Evolutionary conservation across 2,797 vertebrate species (phyloP), one percentile per base, ranked within the genome.

Genomic region (Oceanodroma leucorhoa): DNA sequence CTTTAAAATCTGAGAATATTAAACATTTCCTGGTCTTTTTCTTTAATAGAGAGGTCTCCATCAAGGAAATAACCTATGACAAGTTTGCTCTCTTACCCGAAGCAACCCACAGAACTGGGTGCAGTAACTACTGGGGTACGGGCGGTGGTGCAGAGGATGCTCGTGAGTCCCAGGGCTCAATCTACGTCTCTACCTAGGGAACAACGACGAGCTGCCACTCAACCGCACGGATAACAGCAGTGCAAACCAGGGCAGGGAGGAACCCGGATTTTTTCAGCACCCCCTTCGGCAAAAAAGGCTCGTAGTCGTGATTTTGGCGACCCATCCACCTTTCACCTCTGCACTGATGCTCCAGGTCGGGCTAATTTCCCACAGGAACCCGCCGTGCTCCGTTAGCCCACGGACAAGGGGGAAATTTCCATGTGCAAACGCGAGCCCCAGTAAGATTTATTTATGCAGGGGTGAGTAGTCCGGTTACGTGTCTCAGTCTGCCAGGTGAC

Each of bases 401-500:
- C 0, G 1, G 83, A 27, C 21, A 71, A 85, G 71, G 6, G 11
- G 55, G 84, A 94, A 19, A 91, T 76, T 89, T 88, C 93, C 85
- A 70, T 0, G 36, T 2, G 5, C 65, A 60, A 64, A 62, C 9
- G 43, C 0, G 3, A 58, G 46, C 40, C 71, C 60, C 8, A 11
- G 26, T 10, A 30, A 48, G 86, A 55, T 81, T 88, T 17, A 81
- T 48, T 77, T 43, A 14, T 17, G 29, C 1, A 3, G 34, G 65
- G 84, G 36, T 5, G 53, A 93, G 85, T 2, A 45, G 84, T 23
- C 61, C 5, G 0, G 82, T 48, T 60, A 30, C 0, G 0, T 9
- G 43, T 40, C 94, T 82, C 93, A 14, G 43, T 80, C 55, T 89
- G 96, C 89, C 91, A 83, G 95, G 83, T 95, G 96, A 96, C 86